A percentile compares a stretch with the other conserved stretches of the same genome.
phyloP scores from a whole-genome alignment of 2,888 invertebrate species.

The Parnassius smintheus region DNA sequence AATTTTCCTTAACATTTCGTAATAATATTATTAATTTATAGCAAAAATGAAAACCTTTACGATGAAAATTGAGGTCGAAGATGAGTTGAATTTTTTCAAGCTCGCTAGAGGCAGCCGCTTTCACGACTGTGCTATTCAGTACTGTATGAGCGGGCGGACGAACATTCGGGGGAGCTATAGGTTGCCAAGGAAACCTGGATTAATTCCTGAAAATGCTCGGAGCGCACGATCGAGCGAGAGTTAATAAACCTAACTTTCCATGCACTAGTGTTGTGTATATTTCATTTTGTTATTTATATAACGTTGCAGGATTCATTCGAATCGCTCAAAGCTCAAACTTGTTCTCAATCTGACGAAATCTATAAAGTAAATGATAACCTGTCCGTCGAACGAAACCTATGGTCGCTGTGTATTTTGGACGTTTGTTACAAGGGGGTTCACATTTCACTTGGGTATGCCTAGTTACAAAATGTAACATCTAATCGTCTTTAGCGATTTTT shows the following conservation, averaged over 20 bases:
- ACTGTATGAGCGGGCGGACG: slow-evolving; percentile 10
- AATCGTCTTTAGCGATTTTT: no score
- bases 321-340: no score
- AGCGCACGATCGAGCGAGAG: slow-evolving; percentile 12
- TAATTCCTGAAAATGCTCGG: slow-evolving; percentile 9
- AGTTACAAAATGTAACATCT: no score
- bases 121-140: slow-evolving; percentile 13
- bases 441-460: no score
- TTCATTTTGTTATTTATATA: no score
- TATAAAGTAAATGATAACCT: no score
- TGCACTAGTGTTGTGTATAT: neutral
- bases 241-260: slow-evolving; percentile 10
- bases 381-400: no score
- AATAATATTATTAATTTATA: neutral
- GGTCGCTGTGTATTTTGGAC: no score
- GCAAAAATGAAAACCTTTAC: neutral
- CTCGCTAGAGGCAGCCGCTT: slow-evolving; percentile 9
- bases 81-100: neutral
- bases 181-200: slow-evolving; percentile 21
- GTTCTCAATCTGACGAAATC: no score
- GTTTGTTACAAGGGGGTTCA: no score
- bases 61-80: neutral
- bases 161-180: neutral
- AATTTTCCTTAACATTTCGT: neutral
- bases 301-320: neutral